Evolutionary conservation across 2,888 invertebrate genomes (phyloP), one percentile per base, ranked within the genome.

Genomic region (Polydrusus cervinus): DNA sequence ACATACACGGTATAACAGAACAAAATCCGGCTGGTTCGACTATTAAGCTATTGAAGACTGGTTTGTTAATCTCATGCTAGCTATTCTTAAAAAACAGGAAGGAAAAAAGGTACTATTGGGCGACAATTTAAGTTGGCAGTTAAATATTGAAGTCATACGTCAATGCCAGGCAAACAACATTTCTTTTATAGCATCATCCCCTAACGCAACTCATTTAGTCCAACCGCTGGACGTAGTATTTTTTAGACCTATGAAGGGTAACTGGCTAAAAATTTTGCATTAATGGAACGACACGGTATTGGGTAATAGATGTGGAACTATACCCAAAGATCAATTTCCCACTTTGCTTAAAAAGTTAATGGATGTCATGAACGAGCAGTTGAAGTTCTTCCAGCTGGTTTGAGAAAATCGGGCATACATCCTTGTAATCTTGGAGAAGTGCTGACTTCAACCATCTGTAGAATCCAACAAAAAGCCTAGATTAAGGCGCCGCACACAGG

Each of bases 21-120:
- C 51, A 20, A 51, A 51, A 20, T 51, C 70, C 38, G 77, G 77
- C 25, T 78, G 78, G 75, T 78, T 78, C 40, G 78, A 78, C 49
- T 60, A 53, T 34, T 57, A 49, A 38, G 57, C 65, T 16, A 74
- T 78, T 43, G 57, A 68, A 45, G 80, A 81, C 67, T 80, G 79
- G 81, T 80, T 80, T 71, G 51, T 62, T 13, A 71, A 43, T 40
- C 57, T 79, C 20, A 75, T 80, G 71, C 67, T 79, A 11, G 76
- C 75, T 18, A 76, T 79, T 34, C 47, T 77, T 57, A 81, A 78
- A n/a, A 79, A 78, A 67, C 65, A 76, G 30, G 53, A 78, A 9
- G 78, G 79, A 25, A 73, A 73, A 53, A 80, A 79, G 45, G 68
- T 74, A 18, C 43, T 80, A 16, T 45, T 79, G 18, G 79, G 78